Conservation (phyloP, 1,140 invertebrate genomes). For the Polypedilum pembai region DNA sequence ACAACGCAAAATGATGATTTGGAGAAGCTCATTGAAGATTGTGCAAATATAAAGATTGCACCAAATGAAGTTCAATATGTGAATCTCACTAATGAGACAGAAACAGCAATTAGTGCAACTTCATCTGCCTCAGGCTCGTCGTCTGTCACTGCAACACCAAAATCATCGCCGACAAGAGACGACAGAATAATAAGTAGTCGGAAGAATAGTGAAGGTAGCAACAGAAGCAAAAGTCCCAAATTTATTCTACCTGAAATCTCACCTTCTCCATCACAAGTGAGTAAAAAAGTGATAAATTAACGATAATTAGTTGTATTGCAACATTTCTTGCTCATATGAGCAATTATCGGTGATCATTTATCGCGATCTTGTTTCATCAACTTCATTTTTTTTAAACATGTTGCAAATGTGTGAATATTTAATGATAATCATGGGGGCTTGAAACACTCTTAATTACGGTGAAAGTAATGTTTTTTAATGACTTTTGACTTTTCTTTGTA, state of each 20-base stretch:
- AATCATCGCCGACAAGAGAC: background rate
- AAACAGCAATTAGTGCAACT: background rate
- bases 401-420: too few relatives aligned
- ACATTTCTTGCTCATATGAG: too few relatives aligned
- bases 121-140: background rate
- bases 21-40: background rate
- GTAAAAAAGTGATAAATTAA: background rate
- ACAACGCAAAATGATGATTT: conserved; percentile 26
- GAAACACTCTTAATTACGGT: too few relatives aligned
- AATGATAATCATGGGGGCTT: too few relatives aligned
- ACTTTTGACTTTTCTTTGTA: too few relatives aligned
- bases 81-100: background rate
- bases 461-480: too few relatives aligned
- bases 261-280: conserved; percentile 18
- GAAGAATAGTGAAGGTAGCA: conserved; percentile 1
- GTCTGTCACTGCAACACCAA: background rate
- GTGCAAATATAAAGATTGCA: conserved; percentile 28
- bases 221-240: conserved; percentile 18
- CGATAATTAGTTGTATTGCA: too few relatives aligned
- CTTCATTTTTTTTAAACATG: too few relatives aligned
- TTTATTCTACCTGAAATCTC: conserved; percentile 3
- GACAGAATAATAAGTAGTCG: conserved; percentile 2
- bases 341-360: too few relatives aligned
- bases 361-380: too few relatives aligned
- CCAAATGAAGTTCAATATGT: background rate